Conservation (phyloP, 2,113 vertebrate species). For the Mustelus asterias region DNA sequence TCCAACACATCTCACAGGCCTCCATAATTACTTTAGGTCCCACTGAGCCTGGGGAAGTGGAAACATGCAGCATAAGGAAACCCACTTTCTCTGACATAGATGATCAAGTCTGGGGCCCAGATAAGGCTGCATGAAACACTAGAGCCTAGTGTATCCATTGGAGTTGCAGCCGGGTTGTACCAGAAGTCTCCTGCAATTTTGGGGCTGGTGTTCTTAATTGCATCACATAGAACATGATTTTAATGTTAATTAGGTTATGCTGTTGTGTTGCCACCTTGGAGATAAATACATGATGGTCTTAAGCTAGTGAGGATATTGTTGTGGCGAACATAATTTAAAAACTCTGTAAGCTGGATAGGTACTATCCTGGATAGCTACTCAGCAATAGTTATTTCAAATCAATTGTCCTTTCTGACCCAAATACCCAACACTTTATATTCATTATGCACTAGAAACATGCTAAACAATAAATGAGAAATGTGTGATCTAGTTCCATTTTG, state of each 20-base stretch:
- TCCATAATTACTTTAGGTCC: background rate
- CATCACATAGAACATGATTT: background rate
- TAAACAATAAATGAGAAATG: slow-evolving; percentile 41
- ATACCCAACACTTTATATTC: slow-evolving; percentile 45
- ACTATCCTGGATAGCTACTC: background rate
- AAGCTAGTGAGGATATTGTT: background rate
- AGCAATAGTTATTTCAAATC: background rate
- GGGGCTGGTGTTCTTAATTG: background rate
- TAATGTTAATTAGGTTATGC: background rate
- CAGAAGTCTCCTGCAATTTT: background rate
- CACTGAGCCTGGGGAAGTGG: background rate
- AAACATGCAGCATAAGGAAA: background rate
- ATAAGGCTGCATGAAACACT: background rate
- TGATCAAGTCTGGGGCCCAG: background rate
- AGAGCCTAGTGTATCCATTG: background rate
- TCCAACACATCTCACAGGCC: background rate
- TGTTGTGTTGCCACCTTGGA: background rate
- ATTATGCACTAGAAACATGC: slow-evolving; percentile 45
- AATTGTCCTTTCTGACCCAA: background rate
- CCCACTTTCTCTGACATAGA: background rate
- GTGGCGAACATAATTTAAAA: background rate
- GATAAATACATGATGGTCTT: background rate
- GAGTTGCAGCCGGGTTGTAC: background rate
- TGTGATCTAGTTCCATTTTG: slow-evolving; percentile 46
- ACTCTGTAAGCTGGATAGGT: background rate